Percentiles rank a stretch among this genome's conserved stretches.
Conservation (phyloP, 2,797 vertebrate genomes). For the Chelmon rostratus region DNA sequence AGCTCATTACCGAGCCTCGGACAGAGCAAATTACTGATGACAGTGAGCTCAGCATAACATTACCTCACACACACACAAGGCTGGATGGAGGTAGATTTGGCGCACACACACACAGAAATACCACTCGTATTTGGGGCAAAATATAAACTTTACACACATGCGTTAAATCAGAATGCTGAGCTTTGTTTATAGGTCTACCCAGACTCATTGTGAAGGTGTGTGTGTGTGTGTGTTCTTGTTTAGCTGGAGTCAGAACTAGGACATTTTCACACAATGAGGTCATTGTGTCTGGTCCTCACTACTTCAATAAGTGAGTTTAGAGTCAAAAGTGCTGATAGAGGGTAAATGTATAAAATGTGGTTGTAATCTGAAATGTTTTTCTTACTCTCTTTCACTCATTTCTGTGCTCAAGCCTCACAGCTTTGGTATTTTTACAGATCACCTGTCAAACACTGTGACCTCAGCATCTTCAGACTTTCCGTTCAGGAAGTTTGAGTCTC, state of each 20-base stretch:
- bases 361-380: background rate
- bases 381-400: background rate
- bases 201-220: constrained; percentile 44
- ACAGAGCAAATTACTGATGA: constrained; percentile 50
- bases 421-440: constrained; percentile 3
- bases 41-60: constrained; percentile 49
- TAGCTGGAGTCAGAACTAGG: constrained; percentile 40
- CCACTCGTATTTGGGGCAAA: constrained; percentile 35
- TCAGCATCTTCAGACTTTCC: background rate
- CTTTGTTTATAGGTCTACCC: constrained; percentile 47
- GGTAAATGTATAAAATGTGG: background rate
- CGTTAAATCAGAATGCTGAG: constrained; percentile 42
- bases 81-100: constrained; percentile 27
- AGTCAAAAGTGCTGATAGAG: background rate
- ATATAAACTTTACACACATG: constrained; percentile 28
- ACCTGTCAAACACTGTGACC: background rate
- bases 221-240: constrained; percentile 34
- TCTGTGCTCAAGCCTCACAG: background rate
- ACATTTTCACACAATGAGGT: constrained; percentile 61
- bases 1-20: constrained; percentile 45
- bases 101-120: constrained; percentile 34
- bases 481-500: background rate
- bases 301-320: background rate
- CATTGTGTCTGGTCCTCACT: constrained; percentile 34
- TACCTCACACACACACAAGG: constrained; percentile 34